phyloP scores from a whole-genome alignment of 2,888 invertebrate genomes.

The Torymus tubicola region DNA sequence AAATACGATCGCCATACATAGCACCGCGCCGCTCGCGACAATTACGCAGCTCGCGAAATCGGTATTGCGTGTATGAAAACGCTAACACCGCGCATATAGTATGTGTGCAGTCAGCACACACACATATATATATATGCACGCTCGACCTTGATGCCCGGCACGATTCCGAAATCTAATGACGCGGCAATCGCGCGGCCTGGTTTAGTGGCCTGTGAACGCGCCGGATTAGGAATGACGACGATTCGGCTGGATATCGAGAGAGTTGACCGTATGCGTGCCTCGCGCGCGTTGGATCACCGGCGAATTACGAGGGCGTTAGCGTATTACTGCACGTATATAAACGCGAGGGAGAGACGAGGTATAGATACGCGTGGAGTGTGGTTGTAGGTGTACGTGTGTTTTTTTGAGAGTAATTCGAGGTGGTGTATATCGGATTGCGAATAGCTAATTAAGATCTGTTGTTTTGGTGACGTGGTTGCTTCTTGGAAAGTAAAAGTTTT shows the following conservation, averaged over 20 bases:
- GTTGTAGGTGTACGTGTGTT: too few relatives aligned
- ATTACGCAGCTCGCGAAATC: background rate
- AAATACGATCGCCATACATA: too few relatives aligned
- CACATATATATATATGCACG: background rate
- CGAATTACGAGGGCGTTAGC: conserved; percentile 4
- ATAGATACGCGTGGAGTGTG: too few relatives aligned
- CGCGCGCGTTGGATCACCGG: background rate
- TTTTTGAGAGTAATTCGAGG: too few relatives aligned
- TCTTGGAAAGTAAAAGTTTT: too few relatives aligned
- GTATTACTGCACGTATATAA: too few relatives aligned
- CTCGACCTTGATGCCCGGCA: background rate
- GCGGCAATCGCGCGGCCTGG: conserved; percentile 5
- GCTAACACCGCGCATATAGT: background rate
- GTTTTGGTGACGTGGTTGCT: too few relatives aligned
- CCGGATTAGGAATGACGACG: conserved; percentile 32
- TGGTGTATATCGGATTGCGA: too few relatives aligned
- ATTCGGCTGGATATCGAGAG: background rate
- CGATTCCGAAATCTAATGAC: conserved; percentile 23
- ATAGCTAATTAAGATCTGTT: too few relatives aligned
- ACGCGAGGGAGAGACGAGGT: too few relatives aligned
- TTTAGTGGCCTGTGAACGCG: conserved; percentile 28
- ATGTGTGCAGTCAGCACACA: too few relatives aligned
- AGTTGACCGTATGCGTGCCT: background rate
- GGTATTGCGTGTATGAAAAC: background rate
- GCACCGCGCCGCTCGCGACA: background rate